Conservation (phyloP, 30 jellyfish, hydroid and myxozoan species). For the Pelagia noctiluca region DNA sequence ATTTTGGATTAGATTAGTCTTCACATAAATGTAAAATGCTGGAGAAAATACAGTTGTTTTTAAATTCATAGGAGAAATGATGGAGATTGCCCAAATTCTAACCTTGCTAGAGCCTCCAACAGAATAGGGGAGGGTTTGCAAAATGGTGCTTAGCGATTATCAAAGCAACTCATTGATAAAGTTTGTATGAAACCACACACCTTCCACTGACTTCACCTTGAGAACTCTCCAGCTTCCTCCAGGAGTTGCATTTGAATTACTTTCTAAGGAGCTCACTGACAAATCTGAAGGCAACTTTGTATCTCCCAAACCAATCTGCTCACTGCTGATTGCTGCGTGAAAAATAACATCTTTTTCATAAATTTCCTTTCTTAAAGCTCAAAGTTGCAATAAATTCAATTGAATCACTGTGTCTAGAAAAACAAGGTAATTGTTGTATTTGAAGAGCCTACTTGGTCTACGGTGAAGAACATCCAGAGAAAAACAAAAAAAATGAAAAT, state of each 20-base stretch:
- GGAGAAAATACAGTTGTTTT: too few relatives aligned
- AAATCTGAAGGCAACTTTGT: conserved; percentile 43
- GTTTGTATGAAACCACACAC: neutral
- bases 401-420: neutral
- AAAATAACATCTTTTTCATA: neutral
- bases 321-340: conserved; percentile 24
- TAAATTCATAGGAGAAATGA: too few relatives aligned
- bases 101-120: neutral
- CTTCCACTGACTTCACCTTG: conserved; percentile 6
- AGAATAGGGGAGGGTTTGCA: neutral
- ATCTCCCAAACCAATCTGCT: conserved; percentile 25
- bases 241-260: neutral
- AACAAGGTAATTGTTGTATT: neutral
- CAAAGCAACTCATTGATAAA: neutral
- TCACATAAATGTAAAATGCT: too few relatives aligned
- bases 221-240: conserved; percentile 54
- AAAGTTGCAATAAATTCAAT: neutral
- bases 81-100: neutral
- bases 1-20: too few relatives aligned
- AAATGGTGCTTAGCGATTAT: too few relatives aligned
- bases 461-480: neutral
- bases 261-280: conserved; percentile 22
- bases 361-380: neutral
- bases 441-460: neutral
- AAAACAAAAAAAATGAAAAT: too few relatives aligned